Conservation (phyloP, 2,888 invertebrate species). For the Cheilosia pagana region DNA sequence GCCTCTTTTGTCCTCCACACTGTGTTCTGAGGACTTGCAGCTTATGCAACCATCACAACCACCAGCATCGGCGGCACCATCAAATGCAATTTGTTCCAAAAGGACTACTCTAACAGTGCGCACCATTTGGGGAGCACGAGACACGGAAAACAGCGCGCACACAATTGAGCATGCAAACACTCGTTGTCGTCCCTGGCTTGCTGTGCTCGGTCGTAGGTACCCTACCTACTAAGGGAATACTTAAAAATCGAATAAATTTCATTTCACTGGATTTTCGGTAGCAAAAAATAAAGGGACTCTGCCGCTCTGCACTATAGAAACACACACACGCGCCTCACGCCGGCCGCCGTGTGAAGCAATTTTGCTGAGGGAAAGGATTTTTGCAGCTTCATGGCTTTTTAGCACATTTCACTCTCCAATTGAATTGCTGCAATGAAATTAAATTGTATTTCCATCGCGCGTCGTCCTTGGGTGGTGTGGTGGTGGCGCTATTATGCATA, state of each 20-base stretch:
- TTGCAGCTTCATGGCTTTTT: slow-evolving; percentile 65
- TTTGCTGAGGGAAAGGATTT: slow-evolving; percentile 67
- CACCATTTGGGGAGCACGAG: slow-evolving; percentile 38
- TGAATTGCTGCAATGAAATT: slow-evolving; percentile 74
- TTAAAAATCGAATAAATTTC: slow-evolving; percentile 73
- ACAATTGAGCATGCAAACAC: slow-evolving; percentile 56
- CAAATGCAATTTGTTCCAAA: slow-evolving; percentile 67
- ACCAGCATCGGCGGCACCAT: slow-evolving; percentile 42
- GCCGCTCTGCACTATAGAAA: slow-evolving; percentile 11
- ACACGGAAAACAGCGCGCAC: slow-evolving; percentile 36
- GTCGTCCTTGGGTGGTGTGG: slow-evolving; percentile 33
- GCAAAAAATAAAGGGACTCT: slow-evolving; percentile 27
- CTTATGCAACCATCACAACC: slow-evolving; percentile 39
- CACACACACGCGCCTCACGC: slow-evolving; percentile 7
- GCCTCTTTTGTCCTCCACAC: slow-evolving; percentile 20
- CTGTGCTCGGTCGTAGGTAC: background rate
- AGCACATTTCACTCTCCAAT: slow-evolving; percentile 71
- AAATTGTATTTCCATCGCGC: slow-evolving; percentile 70
- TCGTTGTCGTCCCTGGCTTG: background rate
- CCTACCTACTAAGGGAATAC: slow-evolving; percentile 46
- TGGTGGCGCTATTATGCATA: background rate
- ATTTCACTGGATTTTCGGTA: slow-evolving; percentile 64
- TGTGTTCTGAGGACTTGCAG: slow-evolving; percentile 14
- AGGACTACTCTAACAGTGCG: slow-evolving; percentile 62
- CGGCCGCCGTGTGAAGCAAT: slow-evolving; percentile 30